Evolutionary conservation across 2,113 vertebrate genomes (phyloP).

Genomic region (Ameiurus melas): DNA sequence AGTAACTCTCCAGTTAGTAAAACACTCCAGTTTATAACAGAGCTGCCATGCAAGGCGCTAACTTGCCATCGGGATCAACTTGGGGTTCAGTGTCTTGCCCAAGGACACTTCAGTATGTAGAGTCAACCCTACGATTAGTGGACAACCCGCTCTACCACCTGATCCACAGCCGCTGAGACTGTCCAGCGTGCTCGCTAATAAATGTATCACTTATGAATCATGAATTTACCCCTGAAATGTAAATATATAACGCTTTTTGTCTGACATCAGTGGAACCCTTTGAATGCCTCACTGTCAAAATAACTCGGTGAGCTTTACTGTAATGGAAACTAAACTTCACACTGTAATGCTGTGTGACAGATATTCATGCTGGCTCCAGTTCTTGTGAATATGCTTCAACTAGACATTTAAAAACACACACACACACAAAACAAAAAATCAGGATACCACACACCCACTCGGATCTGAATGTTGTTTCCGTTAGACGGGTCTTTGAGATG

Average conservation of each 20-base stretch:
- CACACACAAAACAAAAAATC: neutral
- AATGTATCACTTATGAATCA: neutral
- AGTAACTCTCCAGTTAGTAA: neutral
- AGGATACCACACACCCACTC: constrained; percentile 65
- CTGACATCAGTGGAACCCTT: neutral
- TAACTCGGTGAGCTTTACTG: neutral
- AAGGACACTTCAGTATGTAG: too few species aligned
- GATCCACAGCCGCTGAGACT: neutral
- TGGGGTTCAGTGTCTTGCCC: too few species aligned
- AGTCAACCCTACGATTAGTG: too few species aligned
- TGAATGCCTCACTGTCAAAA: neutral
- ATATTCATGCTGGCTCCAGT: neutral
- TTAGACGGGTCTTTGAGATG: constrained; percentile 76
- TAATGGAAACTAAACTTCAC: neutral
- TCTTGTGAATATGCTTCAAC: neutral
- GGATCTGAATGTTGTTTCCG: constrained; percentile 75
- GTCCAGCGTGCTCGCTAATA: neutral
- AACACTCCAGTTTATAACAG: neutral
- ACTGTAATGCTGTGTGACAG: neutral
- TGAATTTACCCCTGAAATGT: neutral
- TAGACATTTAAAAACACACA: neutral
- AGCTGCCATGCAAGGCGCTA: too few species aligned
- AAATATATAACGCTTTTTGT: neutral
- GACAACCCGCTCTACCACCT: too few species aligned
- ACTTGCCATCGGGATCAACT: too few species aligned